These are phyloP conservation scores for Lacerta bilineata DNA, from an alignment of 2,797 vertebrate species.

Conservation along the genomic window DNA sequence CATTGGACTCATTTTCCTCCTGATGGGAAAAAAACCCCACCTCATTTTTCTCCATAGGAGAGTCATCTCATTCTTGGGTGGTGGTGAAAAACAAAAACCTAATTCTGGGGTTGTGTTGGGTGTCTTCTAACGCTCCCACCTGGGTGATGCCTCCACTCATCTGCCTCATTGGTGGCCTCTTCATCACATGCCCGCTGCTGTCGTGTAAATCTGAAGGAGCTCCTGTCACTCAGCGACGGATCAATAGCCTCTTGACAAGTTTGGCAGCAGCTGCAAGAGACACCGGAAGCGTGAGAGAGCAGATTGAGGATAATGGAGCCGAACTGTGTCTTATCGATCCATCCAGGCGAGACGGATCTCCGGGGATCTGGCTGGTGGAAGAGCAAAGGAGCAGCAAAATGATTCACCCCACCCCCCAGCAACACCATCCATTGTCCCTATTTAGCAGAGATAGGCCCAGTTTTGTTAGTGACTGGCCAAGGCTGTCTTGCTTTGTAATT, in stretches of 20 bases:
- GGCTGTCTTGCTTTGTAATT: too few species aligned
- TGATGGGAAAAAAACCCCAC: background rate
- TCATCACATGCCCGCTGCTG: constrained; percentile 34
- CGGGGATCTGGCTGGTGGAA: background rate
- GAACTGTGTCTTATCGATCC: fast-evolving
- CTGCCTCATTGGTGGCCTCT: fast-evolving
- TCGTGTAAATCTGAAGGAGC: fast-evolving
- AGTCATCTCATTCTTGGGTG: background rate
- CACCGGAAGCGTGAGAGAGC: fast-evolving
- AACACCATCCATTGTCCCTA: background rate
- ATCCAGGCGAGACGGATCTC: background rate
- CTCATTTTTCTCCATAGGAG: background rate
- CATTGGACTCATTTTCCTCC: background rate
- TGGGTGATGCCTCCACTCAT: background rate
- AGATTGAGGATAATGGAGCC: fast-evolving
- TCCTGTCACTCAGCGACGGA: background rate
- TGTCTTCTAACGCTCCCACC: too few species aligned
- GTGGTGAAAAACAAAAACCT: background rate
- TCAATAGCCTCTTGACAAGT: background rate
- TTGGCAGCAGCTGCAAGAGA: background rate
- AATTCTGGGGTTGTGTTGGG: background rate
- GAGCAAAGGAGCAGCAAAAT: background rate
- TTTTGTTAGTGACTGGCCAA: too few species aligned
- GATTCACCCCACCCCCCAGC: background rate
- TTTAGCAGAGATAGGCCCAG: background rate